phyloP scores from a whole-genome alignment of 2,113 vertebrate species.

The Tyto alba region DNA sequence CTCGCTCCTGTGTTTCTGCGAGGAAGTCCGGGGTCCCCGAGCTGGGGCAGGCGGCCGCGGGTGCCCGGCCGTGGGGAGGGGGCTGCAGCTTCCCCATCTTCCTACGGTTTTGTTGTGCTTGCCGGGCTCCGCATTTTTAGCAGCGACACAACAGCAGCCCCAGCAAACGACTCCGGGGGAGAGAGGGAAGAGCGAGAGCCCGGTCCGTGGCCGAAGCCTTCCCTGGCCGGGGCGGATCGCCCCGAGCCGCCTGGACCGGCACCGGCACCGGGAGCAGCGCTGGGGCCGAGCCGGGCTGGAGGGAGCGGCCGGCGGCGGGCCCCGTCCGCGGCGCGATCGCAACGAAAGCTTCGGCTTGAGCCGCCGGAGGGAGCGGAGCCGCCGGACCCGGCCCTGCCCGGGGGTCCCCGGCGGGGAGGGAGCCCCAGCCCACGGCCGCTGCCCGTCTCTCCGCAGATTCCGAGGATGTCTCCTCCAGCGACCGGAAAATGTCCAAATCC shows the following conservation, averaged over 20 bases:
- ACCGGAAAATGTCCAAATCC: conserved; percentile 90
- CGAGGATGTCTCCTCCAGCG: conserved; percentile 94
- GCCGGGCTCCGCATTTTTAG: neutral
- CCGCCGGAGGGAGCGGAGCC: neutral
- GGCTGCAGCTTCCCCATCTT: neutral
- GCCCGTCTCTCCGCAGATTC: conserved; percentile 80
- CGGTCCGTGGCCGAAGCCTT: neutral
- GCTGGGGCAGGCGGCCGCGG: neutral
- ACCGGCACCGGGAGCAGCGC: neutral
- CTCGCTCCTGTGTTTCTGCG: neutral
- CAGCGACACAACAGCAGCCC: neutral
- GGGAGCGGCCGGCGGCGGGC: neutral
- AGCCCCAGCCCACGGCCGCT: neutral
- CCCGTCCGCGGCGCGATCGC: neutral
- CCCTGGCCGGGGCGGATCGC: neutral
- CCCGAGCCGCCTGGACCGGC: neutral
- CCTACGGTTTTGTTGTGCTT: neutral
- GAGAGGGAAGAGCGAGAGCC: neutral
- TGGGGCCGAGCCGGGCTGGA: neutral
- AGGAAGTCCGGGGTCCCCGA: neutral
- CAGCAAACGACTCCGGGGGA: neutral
- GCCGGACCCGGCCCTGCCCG: neutral
- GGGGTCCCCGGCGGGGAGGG: neutral
- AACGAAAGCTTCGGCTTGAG: conserved; percentile 53
- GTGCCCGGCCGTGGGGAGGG: neutral